Evolutionary conservation across 2,888 invertebrate genomes (phyloP).

Genomic region (Nyleta sp.): DNA sequence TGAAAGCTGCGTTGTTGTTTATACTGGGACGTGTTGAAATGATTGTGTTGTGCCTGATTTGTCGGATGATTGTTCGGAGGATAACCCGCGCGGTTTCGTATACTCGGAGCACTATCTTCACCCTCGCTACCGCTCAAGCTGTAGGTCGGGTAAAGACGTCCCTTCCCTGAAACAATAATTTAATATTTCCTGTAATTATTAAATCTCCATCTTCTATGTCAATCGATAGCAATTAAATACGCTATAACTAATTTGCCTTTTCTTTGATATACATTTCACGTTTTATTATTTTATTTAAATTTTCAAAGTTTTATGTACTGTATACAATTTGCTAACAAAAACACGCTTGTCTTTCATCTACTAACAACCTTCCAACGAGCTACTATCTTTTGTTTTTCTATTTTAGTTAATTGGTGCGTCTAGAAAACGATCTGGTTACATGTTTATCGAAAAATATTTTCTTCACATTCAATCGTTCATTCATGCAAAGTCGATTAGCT

Average conservation of each 20-base stretch:
- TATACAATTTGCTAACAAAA: too few relatives aligned
- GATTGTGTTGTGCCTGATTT: conserved; percentile 80
- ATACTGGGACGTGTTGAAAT: conserved; percentile 78
- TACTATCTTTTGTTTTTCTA: too few relatives aligned
- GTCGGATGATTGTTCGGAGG: conserved; percentile 79
- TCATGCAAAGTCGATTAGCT: conserved; percentile 7
- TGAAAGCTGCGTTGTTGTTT: conserved; percentile 79
- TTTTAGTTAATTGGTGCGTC: too few relatives aligned
- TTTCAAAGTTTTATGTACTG: too few relatives aligned
- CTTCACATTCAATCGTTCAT: conserved; percentile 5
- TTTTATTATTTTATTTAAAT: too few relatives aligned
- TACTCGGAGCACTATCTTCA: conserved; percentile 84
- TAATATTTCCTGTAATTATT: conserved; percentile 53
- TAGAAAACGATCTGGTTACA: not conserved
- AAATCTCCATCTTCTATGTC: not conserved
- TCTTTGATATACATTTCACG: too few relatives aligned
- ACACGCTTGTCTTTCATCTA: too few relatives aligned
- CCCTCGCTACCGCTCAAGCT: conserved; percentile 91
- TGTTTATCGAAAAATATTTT: too few relatives aligned
- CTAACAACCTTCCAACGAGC: too few relatives aligned
- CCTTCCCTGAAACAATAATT: conserved; percentile 85
- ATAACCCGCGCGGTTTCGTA: conserved; percentile 83
- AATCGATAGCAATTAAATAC: too few relatives aligned
- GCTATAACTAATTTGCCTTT: too few relatives aligned
- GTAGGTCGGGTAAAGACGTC: conserved; percentile 92